Conservation (phyloP, 2,797 vertebrate species). For the Phrynocephalus vlangalii region DNA sequence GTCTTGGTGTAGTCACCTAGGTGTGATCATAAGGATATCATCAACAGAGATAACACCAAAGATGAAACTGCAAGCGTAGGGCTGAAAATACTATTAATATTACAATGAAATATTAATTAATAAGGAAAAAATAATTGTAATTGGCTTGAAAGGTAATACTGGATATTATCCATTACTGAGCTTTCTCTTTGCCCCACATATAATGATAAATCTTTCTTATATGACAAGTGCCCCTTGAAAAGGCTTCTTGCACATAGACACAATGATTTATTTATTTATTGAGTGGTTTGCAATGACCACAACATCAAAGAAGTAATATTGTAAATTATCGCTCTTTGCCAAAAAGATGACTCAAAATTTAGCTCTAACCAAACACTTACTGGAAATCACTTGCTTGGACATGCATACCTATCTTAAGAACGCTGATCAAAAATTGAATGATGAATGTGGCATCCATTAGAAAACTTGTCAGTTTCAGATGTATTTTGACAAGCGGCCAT, state of each 20-base stretch:
- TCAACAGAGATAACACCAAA: too few species aligned
- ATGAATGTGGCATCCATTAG: not conserved
- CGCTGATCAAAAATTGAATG: slow-evolving; percentile 22
- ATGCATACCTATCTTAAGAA: not conserved
- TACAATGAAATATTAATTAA: not conserved
- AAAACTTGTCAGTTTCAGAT: not conserved
- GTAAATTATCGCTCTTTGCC: slow-evolving; percentile 3
- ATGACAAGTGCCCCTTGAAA: slow-evolving; percentile 3
- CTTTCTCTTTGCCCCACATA: too few species aligned
- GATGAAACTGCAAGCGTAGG: too few species aligned
- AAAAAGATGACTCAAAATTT: slow-evolving; percentile 25
- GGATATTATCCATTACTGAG: not conserved
- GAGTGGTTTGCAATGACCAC: slow-evolving; percentile 28
- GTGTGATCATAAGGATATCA: too few species aligned
- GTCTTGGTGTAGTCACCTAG: too few species aligned
- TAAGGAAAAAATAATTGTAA: not conserved
- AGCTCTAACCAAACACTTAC: slow-evolving; percentile 18
- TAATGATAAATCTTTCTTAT: not conserved
- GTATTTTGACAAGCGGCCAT: not conserved
- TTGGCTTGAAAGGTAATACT: not conserved
- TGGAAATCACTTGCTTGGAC: slow-evolving; percentile 24
- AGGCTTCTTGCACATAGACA: not conserved
- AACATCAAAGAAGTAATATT: slow-evolving; percentile 31
- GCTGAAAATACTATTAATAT: not conserved
- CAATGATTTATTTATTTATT: slow-evolving; percentile 38